Evolutionary conservation across 2,113 vertebrate genomes (phyloP).

Genomic region (Illadopsis cleaveri): DNA sequence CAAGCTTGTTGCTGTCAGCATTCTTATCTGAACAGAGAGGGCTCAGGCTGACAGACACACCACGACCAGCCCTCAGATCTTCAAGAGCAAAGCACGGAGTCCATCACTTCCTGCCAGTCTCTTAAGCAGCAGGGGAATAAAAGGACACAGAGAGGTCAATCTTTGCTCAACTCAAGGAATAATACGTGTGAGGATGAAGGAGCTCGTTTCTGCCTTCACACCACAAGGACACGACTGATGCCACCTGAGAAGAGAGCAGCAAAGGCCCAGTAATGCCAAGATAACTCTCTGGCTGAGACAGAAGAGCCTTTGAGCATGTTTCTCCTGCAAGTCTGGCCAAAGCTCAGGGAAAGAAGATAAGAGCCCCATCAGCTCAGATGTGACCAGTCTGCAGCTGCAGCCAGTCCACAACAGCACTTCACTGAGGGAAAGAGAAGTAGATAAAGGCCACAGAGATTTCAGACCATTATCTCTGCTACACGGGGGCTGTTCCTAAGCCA

Average conservation of each 20-base stretch:
- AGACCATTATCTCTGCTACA: constrained; percentile 1
- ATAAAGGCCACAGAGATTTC: constrained; percentile 4
- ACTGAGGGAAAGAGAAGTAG: not conserved
- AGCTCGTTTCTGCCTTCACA: constrained; percentile 32
- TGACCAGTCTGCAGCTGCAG: not conserved
- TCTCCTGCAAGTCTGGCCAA: constrained; percentile 32
- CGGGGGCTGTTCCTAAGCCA: not conserved
- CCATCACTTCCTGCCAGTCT: constrained; percentile 23
- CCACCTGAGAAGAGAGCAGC: constrained; percentile 20
- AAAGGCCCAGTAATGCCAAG: constrained; percentile 24
- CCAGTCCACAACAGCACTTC: constrained; percentile 1
- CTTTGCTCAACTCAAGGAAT: constrained; percentile 34
- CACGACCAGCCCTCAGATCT: not conserved
- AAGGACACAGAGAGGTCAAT: constrained; percentile 34
- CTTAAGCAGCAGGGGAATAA: constrained; percentile 52
- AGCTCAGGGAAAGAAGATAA: constrained; percentile 19
- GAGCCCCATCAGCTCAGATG: not conserved
- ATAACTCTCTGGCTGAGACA: constrained; percentile 13
- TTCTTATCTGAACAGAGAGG: not conserved
- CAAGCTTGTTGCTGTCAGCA: not conserved
- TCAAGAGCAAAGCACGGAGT: constrained; percentile 25
- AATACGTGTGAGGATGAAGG: constrained; percentile 41
- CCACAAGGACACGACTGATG: constrained; percentile 2
- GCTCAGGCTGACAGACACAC: constrained; percentile 9
- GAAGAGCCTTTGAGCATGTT: constrained; percentile 3